Percentiles rank a stretch among this genome's conserved stretches.
phyloP scores from a whole-genome alignment of 2,888 invertebrate genomes.

The Thysanoteuthis rhombus region DNA sequence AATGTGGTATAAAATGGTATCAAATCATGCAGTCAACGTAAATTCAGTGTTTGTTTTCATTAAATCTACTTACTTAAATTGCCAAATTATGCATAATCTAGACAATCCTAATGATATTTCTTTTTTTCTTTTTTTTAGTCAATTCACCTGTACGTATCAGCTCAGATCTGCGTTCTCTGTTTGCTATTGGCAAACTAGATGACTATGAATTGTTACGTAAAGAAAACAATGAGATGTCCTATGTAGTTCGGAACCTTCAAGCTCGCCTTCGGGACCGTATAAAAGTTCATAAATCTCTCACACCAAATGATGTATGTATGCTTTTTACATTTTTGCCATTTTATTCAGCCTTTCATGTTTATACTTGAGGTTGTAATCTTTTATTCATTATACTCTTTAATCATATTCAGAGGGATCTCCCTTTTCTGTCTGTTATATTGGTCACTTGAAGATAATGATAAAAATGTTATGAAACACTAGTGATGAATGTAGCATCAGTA shows the following conservation, averaged over 20 bases:
- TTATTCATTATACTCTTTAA: not conserved
- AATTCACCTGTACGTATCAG: slow-evolving; percentile 47
- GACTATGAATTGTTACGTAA: slow-evolving; percentile 65
- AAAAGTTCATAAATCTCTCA: slow-evolving; percentile 44
- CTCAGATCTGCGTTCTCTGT: slow-evolving; percentile 59
- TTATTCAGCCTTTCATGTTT: not conserved
- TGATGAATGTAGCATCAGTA: too few species aligned
- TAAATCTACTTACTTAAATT: not conserved
- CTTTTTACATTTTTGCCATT: not conserved
- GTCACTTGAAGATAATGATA: too few species aligned
- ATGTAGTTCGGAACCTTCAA: slow-evolving; percentile 56
- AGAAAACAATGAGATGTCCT: slow-evolving; percentile 59
- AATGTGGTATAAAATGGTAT: not conserved
- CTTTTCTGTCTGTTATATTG: too few species aligned
- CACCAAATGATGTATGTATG: slow-evolving; percentile 51
- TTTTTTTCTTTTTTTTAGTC: not conserved
- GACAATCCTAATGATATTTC: too few species aligned
- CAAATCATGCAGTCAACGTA: not conserved
- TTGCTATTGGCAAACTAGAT: slow-evolving; percentile 64
- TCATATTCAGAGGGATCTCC: too few species aligned
- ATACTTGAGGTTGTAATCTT: not conserved
- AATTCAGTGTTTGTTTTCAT: not conserved
- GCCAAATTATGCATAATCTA: not conserved
- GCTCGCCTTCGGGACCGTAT: slow-evolving; percentile 59
- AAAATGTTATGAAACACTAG: too few species aligned